Conservation (phyloP, 2,888 invertebrate genomes). For the Ormyrus pomaceus region DNA sequence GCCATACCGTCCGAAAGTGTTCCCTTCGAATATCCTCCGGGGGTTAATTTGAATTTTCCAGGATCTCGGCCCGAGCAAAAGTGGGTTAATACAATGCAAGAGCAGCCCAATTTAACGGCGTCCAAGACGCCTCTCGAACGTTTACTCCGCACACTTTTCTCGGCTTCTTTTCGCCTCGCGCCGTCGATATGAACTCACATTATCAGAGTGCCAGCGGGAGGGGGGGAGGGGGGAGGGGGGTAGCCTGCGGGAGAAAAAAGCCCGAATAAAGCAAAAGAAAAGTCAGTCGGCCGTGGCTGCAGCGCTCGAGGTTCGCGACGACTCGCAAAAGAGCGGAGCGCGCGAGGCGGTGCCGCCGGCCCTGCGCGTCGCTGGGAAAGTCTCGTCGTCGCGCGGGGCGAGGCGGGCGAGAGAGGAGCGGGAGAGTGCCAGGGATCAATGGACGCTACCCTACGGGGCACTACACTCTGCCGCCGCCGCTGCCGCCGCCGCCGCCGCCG, state of each 20-base stretch:
- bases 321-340: background rate
- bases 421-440: conserved; percentile 66
- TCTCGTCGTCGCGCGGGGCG: conserved; percentile 32
- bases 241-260: background rate
- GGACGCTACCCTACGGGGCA: conserved; percentile 71
- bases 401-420: conserved; percentile 46
- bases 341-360: conserved; percentile 1
- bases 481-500: too few relatives aligned
- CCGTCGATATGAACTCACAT: too few relatives aligned
- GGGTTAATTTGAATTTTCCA: too few relatives aligned
- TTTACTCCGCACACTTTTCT: too few relatives aligned
- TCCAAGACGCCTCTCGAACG: too few relatives aligned
- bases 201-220: background rate
- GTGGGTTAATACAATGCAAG: too few relatives aligned
- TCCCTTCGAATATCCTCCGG: too few relatives aligned
- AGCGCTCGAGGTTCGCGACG: background rate
- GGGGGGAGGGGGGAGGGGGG: background rate
- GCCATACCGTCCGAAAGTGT: too few relatives aligned
- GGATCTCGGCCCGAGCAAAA: too few relatives aligned
- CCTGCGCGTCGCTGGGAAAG: conserved; percentile 46
- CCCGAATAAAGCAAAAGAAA: background rate
- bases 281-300: background rate
- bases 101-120: too few relatives aligned
- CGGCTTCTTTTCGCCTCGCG: too few relatives aligned
- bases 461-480: conserved; percentile 58